These are phyloP conservation scores for Sinocyclocheilus grahami DNA, from an alignment of 2,113 vertebrate species.

Conservation along the genomic window DNA sequence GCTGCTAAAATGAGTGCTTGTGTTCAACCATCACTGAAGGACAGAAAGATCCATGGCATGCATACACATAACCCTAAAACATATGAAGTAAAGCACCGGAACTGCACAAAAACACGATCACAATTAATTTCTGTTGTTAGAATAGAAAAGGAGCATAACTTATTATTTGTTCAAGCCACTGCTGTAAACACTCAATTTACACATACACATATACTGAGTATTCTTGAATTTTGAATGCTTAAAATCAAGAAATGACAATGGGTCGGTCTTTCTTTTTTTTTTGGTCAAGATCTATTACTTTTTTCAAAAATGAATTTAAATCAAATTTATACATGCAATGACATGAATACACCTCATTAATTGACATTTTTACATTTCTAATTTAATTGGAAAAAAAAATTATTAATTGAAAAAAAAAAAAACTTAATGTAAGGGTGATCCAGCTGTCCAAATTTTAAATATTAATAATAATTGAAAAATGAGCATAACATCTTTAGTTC, in stretches of 20 bases:
- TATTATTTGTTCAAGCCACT: not conserved
- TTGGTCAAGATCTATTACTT: too few species aligned
- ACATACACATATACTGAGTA: not conserved
- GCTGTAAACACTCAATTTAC: not conserved
- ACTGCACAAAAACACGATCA: not conserved
- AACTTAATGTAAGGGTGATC: not conserved
- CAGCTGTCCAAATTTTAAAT: not conserved
- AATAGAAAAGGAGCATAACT: not conserved
- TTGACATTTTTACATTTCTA: too few species aligned
- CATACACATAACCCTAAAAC: not conserved
- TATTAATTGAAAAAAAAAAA: too few species aligned
- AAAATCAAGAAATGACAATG: not conserved
- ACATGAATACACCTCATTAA: too few species aligned
- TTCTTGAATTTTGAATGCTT: not conserved
- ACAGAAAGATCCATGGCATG: not conserved
- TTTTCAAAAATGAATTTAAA: too few species aligned
- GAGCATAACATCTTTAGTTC: too few species aligned
- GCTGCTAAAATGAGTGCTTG: conserved; percentile 19
- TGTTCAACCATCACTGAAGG: not conserved
- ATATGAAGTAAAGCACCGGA: not conserved
- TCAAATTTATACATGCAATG: too few species aligned
- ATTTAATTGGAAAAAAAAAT: too few species aligned
- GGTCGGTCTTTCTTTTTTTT: too few species aligned
- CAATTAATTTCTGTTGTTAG: not conserved
- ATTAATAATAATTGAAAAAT: too few species aligned